These are phyloP conservation scores for Acanthacorydalis orientalis DNA, from an alignment of 2,888 invertebrate genomes.

Conservation along the genomic window DNA sequence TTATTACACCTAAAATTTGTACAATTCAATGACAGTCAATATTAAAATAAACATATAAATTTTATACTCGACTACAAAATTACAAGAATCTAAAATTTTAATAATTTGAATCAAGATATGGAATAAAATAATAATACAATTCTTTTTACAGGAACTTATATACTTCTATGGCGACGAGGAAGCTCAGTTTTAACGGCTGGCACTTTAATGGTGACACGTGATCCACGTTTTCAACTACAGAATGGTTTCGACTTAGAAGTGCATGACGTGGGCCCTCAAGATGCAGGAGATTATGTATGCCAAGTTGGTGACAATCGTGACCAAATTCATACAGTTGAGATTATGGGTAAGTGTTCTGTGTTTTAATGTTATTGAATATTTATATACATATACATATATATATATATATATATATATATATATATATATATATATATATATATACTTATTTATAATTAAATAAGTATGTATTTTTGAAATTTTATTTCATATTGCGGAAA, in stretches of 20 bases:
- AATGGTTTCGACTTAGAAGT: constrained; percentile 56
- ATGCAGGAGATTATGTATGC: constrained; percentile 41
- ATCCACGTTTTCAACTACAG: constrained; percentile 45
- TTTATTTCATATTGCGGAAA: too few species aligned
- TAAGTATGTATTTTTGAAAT: too few species aligned
- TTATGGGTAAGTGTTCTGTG: constrained; percentile 16
- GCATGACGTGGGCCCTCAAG: constrained; percentile 40
- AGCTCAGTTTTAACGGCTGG: constrained; percentile 53
- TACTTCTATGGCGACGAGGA: constrained; percentile 50
- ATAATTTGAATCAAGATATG: background rate
- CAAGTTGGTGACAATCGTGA: constrained; percentile 54
- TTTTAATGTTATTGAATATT: too few species aligned
- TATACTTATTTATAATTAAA: too few species aligned
- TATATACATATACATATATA: too few species aligned
- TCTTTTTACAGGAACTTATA: constrained; percentile 37
- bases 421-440: too few species aligned
- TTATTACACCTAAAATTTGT: too few species aligned
- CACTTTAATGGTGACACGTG: constrained; percentile 51
- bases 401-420: too few species aligned
- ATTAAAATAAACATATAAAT: too few species aligned
- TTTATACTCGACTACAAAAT: too few species aligned
- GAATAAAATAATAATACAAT: background rate
- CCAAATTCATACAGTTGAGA: constrained; percentile 58
- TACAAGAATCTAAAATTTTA: too few species aligned
- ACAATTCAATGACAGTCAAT: too few species aligned